phyloP scores from a whole-genome alignment of 2,888 invertebrate genomes.

The Cyclophora albipunctata region DNA sequence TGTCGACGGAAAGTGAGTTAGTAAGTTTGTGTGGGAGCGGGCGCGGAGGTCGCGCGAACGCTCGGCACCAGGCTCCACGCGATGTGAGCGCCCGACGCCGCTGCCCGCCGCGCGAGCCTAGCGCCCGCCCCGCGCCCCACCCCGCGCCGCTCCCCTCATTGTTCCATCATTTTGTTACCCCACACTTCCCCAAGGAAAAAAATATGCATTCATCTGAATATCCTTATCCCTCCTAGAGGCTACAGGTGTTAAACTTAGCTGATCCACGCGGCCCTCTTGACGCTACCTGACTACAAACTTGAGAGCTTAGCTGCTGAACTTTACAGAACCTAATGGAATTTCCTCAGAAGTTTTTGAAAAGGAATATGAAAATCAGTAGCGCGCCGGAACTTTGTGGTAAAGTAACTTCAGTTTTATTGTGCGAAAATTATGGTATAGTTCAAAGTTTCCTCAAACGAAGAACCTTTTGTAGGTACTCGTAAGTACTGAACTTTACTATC shows the following conservation, averaged over 20 bases:
- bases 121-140: conserved; percentile 27
- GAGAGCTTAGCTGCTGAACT: conserved; percentile 18
- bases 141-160: conserved; percentile 46
- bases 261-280: conserved; percentile 1
- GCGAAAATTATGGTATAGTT: no score
- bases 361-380: conserved; percentile 14
- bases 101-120: conserved; percentile 37
- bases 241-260: conserved; percentile 18
- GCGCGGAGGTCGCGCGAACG: conserved; percentile 38
- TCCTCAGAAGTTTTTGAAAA: conserved; percentile 16
- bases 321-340: conserved; percentile 19
- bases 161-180: conserved; percentile 54
- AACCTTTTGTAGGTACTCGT: no score
- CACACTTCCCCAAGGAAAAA: conserved; percentile 38
- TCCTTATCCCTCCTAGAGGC: conserved; percentile 1
- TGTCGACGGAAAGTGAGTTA: conserved; percentile 53
- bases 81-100: conserved; percentile 41
- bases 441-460: no score
- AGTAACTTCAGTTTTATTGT: no score
- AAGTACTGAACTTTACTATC: no score
- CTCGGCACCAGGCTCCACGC: conserved; percentile 49
- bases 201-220: conserved; percentile 12
- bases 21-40: conserved; percentile 49
- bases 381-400: no score
- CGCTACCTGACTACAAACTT: conserved; percentile 11